Evolutionary conservation across 2,797 vertebrate species (phyloP), one percentile per base, ranked within the genome.

Genomic region (Sebastes minor): DNA sequence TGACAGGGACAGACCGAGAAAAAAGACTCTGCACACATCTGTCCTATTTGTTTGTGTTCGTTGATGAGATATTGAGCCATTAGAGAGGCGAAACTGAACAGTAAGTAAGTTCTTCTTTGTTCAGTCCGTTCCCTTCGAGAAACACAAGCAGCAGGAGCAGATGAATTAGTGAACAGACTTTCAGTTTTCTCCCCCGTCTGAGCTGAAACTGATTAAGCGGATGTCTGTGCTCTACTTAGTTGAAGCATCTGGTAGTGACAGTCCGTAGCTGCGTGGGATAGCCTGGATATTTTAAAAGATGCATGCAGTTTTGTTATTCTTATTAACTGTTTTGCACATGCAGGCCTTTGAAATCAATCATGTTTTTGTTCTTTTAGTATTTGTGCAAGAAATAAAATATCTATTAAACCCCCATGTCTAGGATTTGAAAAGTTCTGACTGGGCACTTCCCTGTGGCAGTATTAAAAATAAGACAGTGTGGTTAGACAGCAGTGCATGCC

Each of bases 211-310:
- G 20, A 66, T 57, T 30, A 42, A 56, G 25, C 3, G 14, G 27
- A 30, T 33, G 42, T 68, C 28, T 60, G 11, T 61, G 74, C 30
- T 61, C 30, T 22, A 7, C 71, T 68, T 20, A 16, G 70, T 6
- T 64, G n/a, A 65, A 66, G 33, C 71, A 56, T 70, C 35, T 68
- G 56, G 32, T 38, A 22, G 69, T 76, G 74, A 72, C 60, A 67
- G 63, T 12, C 6, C 22, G 4, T n/a, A 38, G 38, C 60, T 53
- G n/a, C 52, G 2, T 65, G 60, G 30, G 23, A 35, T 33, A 38
- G 7, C 11, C 9, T 67, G 30, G 42, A 9, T 49, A 42, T 74
- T 33, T 62, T 28, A 22, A 20, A 74, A 64, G 18, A 70, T 70
- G 32, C 33, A 25, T 32, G 13, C 1, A 1, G 9, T 61, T 20